Conservation (phyloP, 2,113 vertebrate species). For the Gasterosteus nipponicus region DNA sequence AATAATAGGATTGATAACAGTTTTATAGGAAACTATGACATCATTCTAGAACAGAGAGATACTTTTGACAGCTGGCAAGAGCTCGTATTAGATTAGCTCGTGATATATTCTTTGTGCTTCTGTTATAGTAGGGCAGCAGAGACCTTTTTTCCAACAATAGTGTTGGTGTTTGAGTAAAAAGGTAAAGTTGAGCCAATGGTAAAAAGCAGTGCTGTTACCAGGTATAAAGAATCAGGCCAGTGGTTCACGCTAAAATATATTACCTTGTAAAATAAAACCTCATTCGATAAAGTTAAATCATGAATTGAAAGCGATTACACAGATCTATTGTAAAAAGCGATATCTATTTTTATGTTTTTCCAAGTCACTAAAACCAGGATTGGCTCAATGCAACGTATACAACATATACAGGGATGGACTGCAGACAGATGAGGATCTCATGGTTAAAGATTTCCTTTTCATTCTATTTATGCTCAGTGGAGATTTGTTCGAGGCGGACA, state of each 20-base stretch:
- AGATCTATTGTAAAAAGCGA: slow-evolving; percentile 31
- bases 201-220: neutral
- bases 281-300: neutral
- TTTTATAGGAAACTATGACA: slow-evolving; percentile 54
- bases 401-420: slow-evolving; percentile 1
- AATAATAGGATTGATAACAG: slow-evolving; percentile 57
- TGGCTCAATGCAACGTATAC: slow-evolving; percentile 10
- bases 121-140: no score
- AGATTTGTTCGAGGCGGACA: slow-evolving; percentile 56
- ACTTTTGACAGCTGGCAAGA: slow-evolving; percentile 40
- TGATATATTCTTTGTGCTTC: slow-evolving; percentile 41
- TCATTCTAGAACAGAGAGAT: slow-evolving; percentile 37
- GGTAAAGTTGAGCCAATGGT: neutral
- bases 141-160: slow-evolving; percentile 2
- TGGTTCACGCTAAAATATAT: neutral
- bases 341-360: slow-evolving; percentile 31
- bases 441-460: slow-evolving; percentile 61
- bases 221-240: neutral
- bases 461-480: slow-evolving; percentile 71
- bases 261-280: slow-evolving; percentile 8
- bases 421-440: slow-evolving; percentile 42
- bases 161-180: neutral
- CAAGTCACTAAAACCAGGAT: slow-evolving; percentile 22
- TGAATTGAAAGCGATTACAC: neutral
- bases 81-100: slow-evolving; percentile 33